phyloP scores from a whole-genome alignment of 2,888 invertebrate genomes.

The Liodrosophila aerea region DNA sequence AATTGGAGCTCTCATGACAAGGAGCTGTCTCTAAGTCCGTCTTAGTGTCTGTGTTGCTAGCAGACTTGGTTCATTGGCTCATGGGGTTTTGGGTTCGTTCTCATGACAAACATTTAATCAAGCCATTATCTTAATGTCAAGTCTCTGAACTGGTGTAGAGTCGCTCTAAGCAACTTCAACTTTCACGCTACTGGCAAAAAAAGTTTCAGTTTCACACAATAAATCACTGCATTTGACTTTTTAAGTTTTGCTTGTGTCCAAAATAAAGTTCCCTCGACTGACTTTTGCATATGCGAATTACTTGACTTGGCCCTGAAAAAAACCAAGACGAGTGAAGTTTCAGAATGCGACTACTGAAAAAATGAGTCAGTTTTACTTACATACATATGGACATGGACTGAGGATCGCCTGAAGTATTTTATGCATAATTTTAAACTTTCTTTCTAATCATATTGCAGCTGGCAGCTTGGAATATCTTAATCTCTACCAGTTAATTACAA shows the following conservation, averaged over 20 bases:
- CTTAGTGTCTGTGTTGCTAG: neutral
- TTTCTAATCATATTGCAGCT: slow-evolving; percentile 5
- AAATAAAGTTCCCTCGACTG: slow-evolving; percentile 58
- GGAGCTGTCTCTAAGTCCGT: neutral
- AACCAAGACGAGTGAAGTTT: neutral
- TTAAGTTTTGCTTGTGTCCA: slow-evolving; percentile 31
- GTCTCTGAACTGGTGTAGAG: slow-evolving; percentile 25
- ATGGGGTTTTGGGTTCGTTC: slow-evolving; percentile 41
- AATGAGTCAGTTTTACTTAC: neutral
- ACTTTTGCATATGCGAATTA: slow-evolving; percentile 55
- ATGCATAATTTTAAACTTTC: slow-evolving; percentile 43
- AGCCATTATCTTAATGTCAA: slow-evolving; percentile 72
- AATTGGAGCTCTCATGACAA: slow-evolving; percentile 55
- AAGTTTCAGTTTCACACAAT: slow-evolving; percentile 73
- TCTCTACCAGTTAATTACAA: slow-evolving; percentile 51
- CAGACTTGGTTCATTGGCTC: neutral
- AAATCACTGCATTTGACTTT: slow-evolving; percentile 67
- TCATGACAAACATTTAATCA: slow-evolving; percentile 77
- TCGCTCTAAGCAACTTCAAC: slow-evolving; percentile 46
- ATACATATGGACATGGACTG: too few relatives aligned
- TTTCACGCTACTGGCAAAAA: slow-evolving; percentile 46
- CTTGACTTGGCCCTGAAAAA: slow-evolving; percentile 54
- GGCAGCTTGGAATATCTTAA: neutral
- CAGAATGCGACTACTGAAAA: neutral
- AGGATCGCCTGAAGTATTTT: neutral